phyloP scores from a whole-genome alignment of 2,888 invertebrate genomes.

The Gonocerus acuteangulatus region DNA sequence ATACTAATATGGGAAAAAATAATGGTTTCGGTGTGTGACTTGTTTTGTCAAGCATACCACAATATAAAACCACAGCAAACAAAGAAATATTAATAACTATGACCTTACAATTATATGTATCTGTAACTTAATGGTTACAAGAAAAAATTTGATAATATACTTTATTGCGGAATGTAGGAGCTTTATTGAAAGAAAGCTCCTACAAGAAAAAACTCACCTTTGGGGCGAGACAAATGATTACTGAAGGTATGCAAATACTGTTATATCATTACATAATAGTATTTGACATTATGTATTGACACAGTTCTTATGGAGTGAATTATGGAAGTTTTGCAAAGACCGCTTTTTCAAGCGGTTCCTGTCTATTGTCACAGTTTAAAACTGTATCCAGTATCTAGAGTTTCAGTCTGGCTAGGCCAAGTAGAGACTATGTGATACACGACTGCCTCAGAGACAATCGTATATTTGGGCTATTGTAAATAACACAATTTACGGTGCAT shows the following conservation, averaged over 20 bases:
- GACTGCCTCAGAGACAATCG: slow-evolving; percentile 14
- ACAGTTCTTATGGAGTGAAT: slow-evolving; percentile 28
- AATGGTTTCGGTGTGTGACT: slow-evolving; percentile 21
- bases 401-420: slow-evolving; percentile 28
- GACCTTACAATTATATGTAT: slow-evolving; percentile 33
- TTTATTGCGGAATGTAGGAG: slow-evolving; percentile 14
- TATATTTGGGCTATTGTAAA: slow-evolving; percentile 38
- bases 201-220: slow-evolving; percentile 23
- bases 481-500: slow-evolving; percentile 35
- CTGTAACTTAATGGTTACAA: slow-evolving; percentile 33
- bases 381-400: slow-evolving; percentile 31
- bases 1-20: slow-evolving; percentile 16
- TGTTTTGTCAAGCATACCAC: slow-evolving; percentile 26
- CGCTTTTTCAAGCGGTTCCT: slow-evolving; percentile 12
- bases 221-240: slow-evolving; percentile 27
- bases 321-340: slow-evolving; percentile 24
- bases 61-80: slow-evolving; percentile 35
- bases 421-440: slow-evolving; percentile 23
- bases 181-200: slow-evolving; percentile 15
- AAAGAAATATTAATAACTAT: slow-evolving; percentile 31
- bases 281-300: slow-evolving; percentile 37
- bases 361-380: slow-evolving; percentile 22
- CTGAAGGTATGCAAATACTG: slow-evolving; percentile 34
- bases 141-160: slow-evolving; percentile 26
- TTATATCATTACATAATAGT: slow-evolving; percentile 36